phyloP scores from a whole-genome alignment of 2,888 invertebrate species.

The Atethmia centrago region DNA sequence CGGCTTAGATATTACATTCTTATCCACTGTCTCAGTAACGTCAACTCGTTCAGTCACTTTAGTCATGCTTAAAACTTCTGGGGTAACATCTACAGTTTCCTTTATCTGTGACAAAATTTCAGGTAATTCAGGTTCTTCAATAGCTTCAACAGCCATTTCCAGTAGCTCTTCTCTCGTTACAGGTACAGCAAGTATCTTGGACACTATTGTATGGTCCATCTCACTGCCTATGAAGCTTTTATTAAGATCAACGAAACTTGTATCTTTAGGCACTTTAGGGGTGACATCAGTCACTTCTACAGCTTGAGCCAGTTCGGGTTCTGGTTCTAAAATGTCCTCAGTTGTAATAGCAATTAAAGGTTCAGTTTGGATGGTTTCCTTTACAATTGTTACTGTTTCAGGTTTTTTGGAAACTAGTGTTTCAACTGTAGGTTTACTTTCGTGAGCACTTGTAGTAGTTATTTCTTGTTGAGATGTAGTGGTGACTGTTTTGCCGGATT shows the following conservation, averaged over 20 bases:
- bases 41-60: constrained; percentile 28
- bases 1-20: background rate
- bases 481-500: constrained; percentile 4
- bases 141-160: constrained; percentile 29
- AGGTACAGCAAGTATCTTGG: constrained; percentile 54
- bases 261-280: constrained; percentile 54
- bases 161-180: constrained; percentile 19
- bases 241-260: constrained; percentile 66
- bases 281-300: constrained; percentile 52
- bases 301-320: constrained; percentile 47
- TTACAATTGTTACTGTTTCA: constrained; percentile 37
- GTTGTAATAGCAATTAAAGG: constrained; percentile 28
- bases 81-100: background rate
- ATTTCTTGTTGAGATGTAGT: constrained; percentile 5
- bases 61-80: constrained; percentile 7
- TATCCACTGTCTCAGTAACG: background rate
- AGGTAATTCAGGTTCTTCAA: constrained; percentile 12
- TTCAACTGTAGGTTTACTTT: constrained; percentile 24
- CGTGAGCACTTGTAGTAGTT: background rate
- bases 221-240: constrained; percentile 74
- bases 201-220: constrained; percentile 67
- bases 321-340: constrained; percentile 32
- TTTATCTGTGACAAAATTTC: constrained; percentile 24
- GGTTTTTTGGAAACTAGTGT: constrained; percentile 21
- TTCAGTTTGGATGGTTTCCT: constrained; percentile 50